Base-by-base conservation (phyloP, 2,888 invertebrate genomes). In the Nemotelus nigrinus region DNA sequence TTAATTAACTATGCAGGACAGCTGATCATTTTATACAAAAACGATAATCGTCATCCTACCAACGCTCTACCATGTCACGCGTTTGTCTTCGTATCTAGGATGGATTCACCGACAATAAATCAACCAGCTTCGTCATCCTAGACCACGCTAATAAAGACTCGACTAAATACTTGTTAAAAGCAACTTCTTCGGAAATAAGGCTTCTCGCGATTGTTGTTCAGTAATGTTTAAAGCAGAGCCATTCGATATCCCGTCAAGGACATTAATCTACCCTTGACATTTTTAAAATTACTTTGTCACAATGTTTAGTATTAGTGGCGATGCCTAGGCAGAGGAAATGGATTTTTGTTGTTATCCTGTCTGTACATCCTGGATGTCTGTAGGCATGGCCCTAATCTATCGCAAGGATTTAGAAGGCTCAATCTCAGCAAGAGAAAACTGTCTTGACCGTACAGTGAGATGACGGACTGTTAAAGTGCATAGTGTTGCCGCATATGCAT, bases 221-320 rank as follows among this genome's bases (percentile, higher is more conserved):
- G 57, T 50, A 10, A 25, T 25, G 48, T 48, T 60, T 48, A 63
- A 74, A 74, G 60, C 7, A 50, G 39, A 25, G 25, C 63, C 25
- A 41, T 47, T 58, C 72, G 45, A 43, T 44, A 41, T 41, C 5
- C 47, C 48, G 10, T 43, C 39, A 74, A 74, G 50, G 74, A 74
- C 74, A 74, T 74, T 74, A 74, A 74, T 74, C 74, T 63, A 50
- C 48, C 74, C 74, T 60, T 74, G 74, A 74, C 74, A 74, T 74
- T 74, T 63, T 74, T 74, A 48, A 74, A 74, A 74, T 74, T 74
- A 74, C 74, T 63, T 74, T 74, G 60, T 44, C 63, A 63, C 74
- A 39, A 10, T 25, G 25, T 45, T 43, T 6, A 39, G 63, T 43
- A 60, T 48, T 60, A 60, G 63, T 8, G 63, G 47, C 60, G 25